A percentile compares a stretch with the other conserved stretches of the same genome.
Conservation (phyloP, 2,888 invertebrate genomes). For the Busseola fusca region DNA sequence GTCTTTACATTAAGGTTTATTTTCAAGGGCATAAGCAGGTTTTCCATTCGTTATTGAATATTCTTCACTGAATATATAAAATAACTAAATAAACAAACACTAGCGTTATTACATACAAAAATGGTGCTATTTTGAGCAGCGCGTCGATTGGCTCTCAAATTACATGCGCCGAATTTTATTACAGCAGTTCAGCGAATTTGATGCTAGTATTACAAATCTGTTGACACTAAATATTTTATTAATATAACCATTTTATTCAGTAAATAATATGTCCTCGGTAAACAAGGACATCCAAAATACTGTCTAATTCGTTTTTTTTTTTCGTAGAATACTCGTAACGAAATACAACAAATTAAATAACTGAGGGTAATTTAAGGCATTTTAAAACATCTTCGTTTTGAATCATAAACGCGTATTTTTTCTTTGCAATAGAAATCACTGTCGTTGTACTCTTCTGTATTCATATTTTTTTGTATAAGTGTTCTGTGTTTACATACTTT, state of each 20-base stretch:
- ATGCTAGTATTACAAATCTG: conserved; percentile 24
- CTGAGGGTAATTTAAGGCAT: neutral
- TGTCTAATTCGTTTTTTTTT: neutral
- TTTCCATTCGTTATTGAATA: neutral
- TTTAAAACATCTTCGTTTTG: neutral
- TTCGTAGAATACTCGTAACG: neutral
- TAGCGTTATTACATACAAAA: neutral
- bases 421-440: neutral
- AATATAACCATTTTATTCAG: conserved; percentile 4
- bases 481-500: neutral
- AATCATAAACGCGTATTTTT: neutral
- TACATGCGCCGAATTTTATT: conserved; percentile 18
- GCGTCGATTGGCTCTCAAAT: conserved; percentile 21
- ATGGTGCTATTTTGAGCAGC: conserved; percentile 12
- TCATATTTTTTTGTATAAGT: neutral
- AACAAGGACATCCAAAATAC: no score
- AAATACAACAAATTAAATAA: neutral
- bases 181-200: conserved; percentile 30
- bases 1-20: neutral
- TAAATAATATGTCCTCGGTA: conserved; percentile 7
- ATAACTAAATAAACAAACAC: neutral
- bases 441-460: neutral
- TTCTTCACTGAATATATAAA: neutral
- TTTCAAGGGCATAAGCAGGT: neutral
- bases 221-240: conserved; percentile 22